These are phyloP conservation scores for Metopia argyrocephala DNA, from an alignment of 2,888 invertebrate genomes.

Conservation along the genomic window DNA sequence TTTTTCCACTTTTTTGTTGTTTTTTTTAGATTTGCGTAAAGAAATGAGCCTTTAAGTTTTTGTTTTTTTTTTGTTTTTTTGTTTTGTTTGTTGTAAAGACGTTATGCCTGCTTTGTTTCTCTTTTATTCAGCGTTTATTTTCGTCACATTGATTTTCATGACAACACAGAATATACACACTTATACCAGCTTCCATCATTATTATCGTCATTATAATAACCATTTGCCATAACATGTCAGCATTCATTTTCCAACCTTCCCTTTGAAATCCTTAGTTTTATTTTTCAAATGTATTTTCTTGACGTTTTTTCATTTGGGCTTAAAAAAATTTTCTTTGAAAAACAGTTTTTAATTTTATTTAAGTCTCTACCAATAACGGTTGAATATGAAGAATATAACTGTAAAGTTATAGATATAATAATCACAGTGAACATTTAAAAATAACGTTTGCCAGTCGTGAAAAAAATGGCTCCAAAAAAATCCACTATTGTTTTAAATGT, in stretches of 20 bases:
- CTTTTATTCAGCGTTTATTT: no score
- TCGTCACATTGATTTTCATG: neutral
- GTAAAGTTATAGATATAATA: neutral
- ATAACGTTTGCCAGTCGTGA: neutral
- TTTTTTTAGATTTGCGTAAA: neutral
- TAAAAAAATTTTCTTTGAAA: neutral
- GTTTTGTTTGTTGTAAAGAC: neutral
- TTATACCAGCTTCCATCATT: neutral
- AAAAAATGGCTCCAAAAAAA: constrained; percentile 76
- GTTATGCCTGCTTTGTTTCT: neutral
- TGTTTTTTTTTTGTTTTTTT: neutral
- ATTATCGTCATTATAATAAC: no score
- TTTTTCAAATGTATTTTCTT: no score
- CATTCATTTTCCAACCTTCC: neutral
- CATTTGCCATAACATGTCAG: no score
- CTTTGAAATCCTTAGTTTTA: neutral
- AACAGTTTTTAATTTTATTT: constrained; percentile 1
- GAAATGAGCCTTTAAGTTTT: neutral
- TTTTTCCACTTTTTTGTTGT: neutral
- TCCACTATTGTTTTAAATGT: constrained; percentile 77
- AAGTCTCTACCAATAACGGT: constrained; percentile 33
- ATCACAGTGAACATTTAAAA: neutral
- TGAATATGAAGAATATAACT: constrained; percentile 16
- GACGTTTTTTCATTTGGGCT: no score
- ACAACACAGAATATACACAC: no score